Conservation (phyloP, 2,888 invertebrate species). For the Tortricodes alternella region DNA sequence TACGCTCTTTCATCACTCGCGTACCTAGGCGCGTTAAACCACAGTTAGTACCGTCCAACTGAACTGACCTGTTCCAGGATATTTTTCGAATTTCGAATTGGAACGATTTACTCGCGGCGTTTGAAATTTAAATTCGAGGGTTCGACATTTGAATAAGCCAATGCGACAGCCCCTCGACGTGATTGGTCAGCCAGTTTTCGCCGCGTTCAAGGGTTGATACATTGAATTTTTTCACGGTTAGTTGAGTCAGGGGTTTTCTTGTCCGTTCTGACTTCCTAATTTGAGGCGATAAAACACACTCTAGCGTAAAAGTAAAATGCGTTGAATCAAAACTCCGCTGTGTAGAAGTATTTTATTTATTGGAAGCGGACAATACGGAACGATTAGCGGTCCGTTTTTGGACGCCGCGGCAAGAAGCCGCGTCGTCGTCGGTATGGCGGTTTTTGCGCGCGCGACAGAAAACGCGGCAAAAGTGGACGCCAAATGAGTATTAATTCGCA, state of each 20-base stretch:
- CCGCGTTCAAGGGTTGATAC: constrained; percentile 27
- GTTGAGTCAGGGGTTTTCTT: constrained; percentile 24
- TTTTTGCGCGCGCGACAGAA: constrained; percentile 63
- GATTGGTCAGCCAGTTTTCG: constrained; percentile 51
- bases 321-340: constrained; percentile 1
- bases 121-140: constrained; percentile 54
- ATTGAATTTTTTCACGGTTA: constrained; percentile 24
- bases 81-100: constrained; percentile 38
- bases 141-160: constrained; percentile 65
- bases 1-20: constrained; percentile 58
- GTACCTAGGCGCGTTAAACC: constrained; percentile 25
- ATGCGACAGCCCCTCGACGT: constrained; percentile 47
- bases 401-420: constrained; percentile 50
- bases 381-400: constrained; percentile 63
- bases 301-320: neutral
- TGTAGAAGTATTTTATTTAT: constrained; percentile 19
- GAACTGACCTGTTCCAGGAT: neutral
- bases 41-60: constrained; percentile 9
- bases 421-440: constrained; percentile 47
- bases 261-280: neutral
- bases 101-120: constrained; percentile 42
- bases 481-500: constrained; percentile 81
- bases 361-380: constrained; percentile 26
- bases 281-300: neutral
- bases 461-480: constrained; percentile 72